These are phyloP conservation scores for Synodontis membranacea DNA, from an alignment of 2,113 vertebrate genomes.

Conservation along the genomic window DNA sequence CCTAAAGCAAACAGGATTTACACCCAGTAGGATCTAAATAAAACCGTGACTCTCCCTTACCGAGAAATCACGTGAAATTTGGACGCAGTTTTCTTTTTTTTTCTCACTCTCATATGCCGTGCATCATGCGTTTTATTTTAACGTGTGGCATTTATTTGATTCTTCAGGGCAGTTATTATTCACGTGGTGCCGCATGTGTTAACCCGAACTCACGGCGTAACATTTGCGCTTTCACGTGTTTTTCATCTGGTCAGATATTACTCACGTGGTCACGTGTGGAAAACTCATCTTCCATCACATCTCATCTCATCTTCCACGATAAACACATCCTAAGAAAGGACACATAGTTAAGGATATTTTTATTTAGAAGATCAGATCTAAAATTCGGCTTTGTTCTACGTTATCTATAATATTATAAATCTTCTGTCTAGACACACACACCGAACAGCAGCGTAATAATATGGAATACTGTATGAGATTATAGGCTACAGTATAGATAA, in stretches of 20 bases:
- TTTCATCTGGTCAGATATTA: neutral
- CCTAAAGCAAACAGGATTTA: slow-evolving; percentile 9
- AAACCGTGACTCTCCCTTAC: neutral
- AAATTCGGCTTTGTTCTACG: neutral
- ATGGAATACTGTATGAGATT: neutral
- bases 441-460: neutral
- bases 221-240: neutral
- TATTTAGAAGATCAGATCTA: neutral
- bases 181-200: neutral
- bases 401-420: neutral
- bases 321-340: neutral
- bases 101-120: neutral
- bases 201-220: neutral
- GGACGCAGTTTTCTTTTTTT: neutral
- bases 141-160: neutral
- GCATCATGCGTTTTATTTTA: neutral
- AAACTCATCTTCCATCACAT: neutral
- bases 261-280: neutral
- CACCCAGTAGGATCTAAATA: neutral
- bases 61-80: neutral
- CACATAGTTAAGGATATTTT: neutral
- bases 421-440: neutral
- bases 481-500: neutral
- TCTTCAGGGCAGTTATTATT: neutral
- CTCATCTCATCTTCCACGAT: neutral